Conservation (phyloP, 2,113 vertebrate species). For the Mormyrus lacerda region DNA sequence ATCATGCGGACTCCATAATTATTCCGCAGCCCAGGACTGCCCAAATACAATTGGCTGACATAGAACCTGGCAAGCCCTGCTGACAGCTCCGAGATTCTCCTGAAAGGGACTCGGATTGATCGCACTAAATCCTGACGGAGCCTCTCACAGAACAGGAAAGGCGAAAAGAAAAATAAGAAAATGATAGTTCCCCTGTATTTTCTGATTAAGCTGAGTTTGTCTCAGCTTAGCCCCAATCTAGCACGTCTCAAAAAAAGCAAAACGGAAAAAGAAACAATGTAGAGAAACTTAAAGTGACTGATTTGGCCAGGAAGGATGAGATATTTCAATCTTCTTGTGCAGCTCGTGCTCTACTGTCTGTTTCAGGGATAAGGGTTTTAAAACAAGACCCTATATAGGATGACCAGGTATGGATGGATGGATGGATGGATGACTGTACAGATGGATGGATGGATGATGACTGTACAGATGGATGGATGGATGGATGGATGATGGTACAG, state of each 20-base stretch:
- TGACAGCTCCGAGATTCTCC: constrained; percentile 28
- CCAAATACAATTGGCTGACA: constrained; percentile 33
- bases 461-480: too few relatives aligned
- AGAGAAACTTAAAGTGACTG: neutral
- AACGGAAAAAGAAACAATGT: neutral
- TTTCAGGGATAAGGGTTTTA: too few relatives aligned
- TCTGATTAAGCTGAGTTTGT: constrained; percentile 21
- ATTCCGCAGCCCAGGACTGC: constrained; percentile 17
- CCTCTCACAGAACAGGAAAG: constrained; percentile 18
- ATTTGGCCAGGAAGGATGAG: neutral
- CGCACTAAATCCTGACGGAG: constrained; percentile 26
- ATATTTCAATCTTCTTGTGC: neutral
- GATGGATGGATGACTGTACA: neutral
- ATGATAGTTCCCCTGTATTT: neutral
- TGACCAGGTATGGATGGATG: neutral
- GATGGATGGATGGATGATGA: neutral
- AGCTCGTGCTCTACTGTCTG: neutral
- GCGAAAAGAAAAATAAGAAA: constrained; percentile 1
- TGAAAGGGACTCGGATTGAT: constrained; percentile 38
- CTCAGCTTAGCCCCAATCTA: constrained; percentile 1
- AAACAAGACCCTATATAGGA: neutral
- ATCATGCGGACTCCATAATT: constrained; percentile 38
- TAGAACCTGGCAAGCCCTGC: constrained; percentile 16
- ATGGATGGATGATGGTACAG: too few relatives aligned
- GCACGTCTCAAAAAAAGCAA: neutral